These are phyloP conservation scores for Oligia latruncula DNA, from an alignment of 2,888 invertebrate species.

Conservation along the genomic window DNA sequence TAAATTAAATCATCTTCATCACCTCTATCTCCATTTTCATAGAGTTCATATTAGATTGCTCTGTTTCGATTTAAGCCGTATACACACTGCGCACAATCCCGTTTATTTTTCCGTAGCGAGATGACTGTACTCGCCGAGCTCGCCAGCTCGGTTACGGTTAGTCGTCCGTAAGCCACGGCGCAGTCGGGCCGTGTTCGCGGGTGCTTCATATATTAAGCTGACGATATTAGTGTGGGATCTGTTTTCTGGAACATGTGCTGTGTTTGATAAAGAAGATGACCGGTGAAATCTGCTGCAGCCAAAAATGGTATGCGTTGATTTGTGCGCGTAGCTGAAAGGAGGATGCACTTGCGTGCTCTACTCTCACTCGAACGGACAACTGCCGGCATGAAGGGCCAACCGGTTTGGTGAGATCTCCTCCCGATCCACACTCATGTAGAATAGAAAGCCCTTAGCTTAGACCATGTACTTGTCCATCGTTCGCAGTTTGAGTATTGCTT, in stretches of 20 bases:
- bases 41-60: slow-evolving; percentile 70
- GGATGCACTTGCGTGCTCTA: slow-evolving; percentile 84
- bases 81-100: slow-evolving; percentile 78
- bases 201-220: slow-evolving; percentile 47
- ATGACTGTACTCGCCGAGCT: slow-evolving; percentile 67
- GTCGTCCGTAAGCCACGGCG: slow-evolving; percentile 78
- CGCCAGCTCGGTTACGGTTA: slow-evolving; percentile 65
- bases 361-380: slow-evolving; percentile 77
- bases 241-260: slow-evolving; percentile 82
- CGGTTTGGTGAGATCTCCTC: slow-evolving; percentile 88
- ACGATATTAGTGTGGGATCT: slow-evolving; percentile 66
- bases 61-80: slow-evolving; percentile 72
- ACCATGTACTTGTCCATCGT: slow-evolving; percentile 51
- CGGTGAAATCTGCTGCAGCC: slow-evolving; percentile 82
- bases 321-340: slow-evolving; percentile 80
- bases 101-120: slow-evolving; percentile 80
- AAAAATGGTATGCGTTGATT: slow-evolving; percentile 83
- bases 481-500: slow-evolving; percentile 59
- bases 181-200: slow-evolving; percentile 71
- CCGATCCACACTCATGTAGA: slow-evolving; percentile 76
- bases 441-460: slow-evolving; percentile 72
- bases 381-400: slow-evolving; percentile 88
- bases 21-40: slow-evolving; percentile 50
- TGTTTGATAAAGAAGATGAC: slow-evolving; percentile 84
- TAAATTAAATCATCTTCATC: slow-evolving; percentile 37